Evolutionary conservation across 2,888 invertebrate species (phyloP), one percentile per base, ranked within the genome.

Genomic region (Podotricha telesiphe): DNA sequence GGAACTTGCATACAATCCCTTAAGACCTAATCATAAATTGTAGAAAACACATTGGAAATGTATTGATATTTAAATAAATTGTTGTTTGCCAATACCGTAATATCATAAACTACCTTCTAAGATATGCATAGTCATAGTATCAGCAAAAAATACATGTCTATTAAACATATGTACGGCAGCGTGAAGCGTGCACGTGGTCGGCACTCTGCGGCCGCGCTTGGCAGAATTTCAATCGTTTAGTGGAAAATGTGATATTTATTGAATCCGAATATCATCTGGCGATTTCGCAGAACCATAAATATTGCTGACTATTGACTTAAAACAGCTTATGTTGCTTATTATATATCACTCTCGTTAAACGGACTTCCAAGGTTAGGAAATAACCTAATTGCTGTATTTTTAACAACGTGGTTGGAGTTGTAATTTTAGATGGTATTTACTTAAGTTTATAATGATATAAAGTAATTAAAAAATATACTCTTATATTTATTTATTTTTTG

Each of bases 171-270:
- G 28, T 1, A 22, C 8, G 10, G n/a, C 15, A n/a, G 2, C 22
- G 15, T 6, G 20, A n/a, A n/a, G 22, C 51, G 0, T 17, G 58
- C 51, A 48, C 59, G 67, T 59, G 61, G 45, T 42, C 53, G 51
- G 51, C 17, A 51, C 40, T 40, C 22, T n/a, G 51, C 65, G 67
- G 22, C 48, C 20, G 40, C 15, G 20, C 65, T 72, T 72, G 66
- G 67, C 69, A 69, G 20, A 50, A 51, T 62, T 62, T 68, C 68
- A 68, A 67, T 51, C 48, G 51, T 64, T 64, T 53, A 64, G 69
- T 40, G 6, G 59, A 66, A 69, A 71, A 59, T 56, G 40, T 48
- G 53, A 69, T 67, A 65, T 67, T 72, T 65, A 69, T 61, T 50
- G 59, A 59, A 67, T 67, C 50, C 40, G 20, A 67, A 69, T 62